Base-by-base conservation (phyloP, 2,888 invertebrate species). In the Drosophila ochracea region DNA sequence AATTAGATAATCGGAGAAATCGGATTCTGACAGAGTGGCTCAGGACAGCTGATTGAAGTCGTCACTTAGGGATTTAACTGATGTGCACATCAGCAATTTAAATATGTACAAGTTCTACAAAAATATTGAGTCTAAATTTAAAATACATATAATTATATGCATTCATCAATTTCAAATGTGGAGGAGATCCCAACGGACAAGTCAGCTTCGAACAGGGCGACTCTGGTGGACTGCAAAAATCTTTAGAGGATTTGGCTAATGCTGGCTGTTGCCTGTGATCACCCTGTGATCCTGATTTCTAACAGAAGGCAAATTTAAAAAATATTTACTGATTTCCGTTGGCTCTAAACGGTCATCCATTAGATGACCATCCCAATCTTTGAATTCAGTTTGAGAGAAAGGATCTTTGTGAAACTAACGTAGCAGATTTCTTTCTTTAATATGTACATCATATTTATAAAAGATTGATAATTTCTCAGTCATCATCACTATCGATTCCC, bases 401-500 rank as follows among this genome's bases (percentile, higher is more conserved):
- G 16, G 21, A 19, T 50, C 10, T 5, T 28, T 10, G 50, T 10
- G 19, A 28, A 6, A 28, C 3, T 25, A 47, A 25, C 4, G 4
- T 16, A 25, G 25, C 7, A 25, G 9, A 16, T 16, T 25, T 9
- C 9, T 52, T 61, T 59, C 16, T 52, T 67, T 63, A 49, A 49
- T 61, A 74, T 78, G 41, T 68, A 72, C 49, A 73, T 35, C 21
- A 11, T 39, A 28, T 31, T 73, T 92, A 90, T 33, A 47, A 57
- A 19, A 35, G 28, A 39, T 3, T 1, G 1, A 5, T 47, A 35
- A n/a, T 19, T 30, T 52, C 3, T 64, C 33, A 74, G 16, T 71
- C 67, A 52, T 78, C 78, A 3, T 84, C 87, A 55, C 80, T 80
- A 30, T 91, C 88, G 28, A 93, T 88, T 13, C 95, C 95, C 91